Conservation (phyloP, 1,140 invertebrate species). For the Lasioglossum baleicum region DNA sequence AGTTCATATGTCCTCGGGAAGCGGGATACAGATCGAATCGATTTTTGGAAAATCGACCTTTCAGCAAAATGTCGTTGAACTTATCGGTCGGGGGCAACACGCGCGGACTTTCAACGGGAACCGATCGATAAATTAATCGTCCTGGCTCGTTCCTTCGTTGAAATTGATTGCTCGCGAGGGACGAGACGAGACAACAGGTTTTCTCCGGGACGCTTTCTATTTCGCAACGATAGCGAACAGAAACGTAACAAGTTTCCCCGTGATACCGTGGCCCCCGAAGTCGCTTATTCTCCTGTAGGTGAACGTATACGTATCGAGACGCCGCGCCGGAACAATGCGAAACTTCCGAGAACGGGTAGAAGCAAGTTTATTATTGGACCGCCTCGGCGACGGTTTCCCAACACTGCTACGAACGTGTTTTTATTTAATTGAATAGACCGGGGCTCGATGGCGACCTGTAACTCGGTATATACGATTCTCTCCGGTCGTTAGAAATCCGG, state of each 20-base stretch:
- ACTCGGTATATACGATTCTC: background rate
- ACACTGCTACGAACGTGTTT: constrained; percentile 5
- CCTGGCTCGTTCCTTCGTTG: background rate
- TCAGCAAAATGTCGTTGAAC: too few relatives aligned
- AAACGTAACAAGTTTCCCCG: constrained; percentile 30
- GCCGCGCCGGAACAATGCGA: background rate
- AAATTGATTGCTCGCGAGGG: background rate
- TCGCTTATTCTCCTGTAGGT: constrained; percentile 21
- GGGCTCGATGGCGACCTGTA: background rate
- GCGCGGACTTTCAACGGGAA: too few relatives aligned
- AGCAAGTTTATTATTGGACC: constrained; percentile 22
- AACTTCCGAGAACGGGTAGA: background rate
- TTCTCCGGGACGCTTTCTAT: constrained; percentile 9
- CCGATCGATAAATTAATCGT: background rate
- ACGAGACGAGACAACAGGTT: background rate
- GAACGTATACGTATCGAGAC: constrained; percentile 19
- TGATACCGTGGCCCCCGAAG: background rate
- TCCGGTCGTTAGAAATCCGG: background rate
- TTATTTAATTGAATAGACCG: constrained; percentile 31
- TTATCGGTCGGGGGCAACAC: too few relatives aligned
- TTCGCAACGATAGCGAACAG: constrained; percentile 12
- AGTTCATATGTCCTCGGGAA: too few relatives aligned
- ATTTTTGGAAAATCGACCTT: too few relatives aligned
- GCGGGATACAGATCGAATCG: too few relatives aligned
- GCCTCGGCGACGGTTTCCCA: background rate